Evolutionary conservation across 2,888 invertebrate genomes (phyloP).

Genomic region (Pyrgus malvae): DNA sequence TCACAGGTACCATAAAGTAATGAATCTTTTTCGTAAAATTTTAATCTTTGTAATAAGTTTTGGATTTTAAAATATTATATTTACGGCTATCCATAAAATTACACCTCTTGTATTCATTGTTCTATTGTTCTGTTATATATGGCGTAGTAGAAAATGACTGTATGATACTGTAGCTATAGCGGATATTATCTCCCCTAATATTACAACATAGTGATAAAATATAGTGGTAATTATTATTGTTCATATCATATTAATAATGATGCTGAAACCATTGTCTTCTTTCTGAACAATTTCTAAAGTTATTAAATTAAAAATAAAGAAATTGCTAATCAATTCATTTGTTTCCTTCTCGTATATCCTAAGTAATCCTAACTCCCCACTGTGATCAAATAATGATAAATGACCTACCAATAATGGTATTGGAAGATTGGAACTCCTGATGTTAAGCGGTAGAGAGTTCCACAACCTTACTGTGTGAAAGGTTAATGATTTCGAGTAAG

Average conservation of each 20-base stretch:
- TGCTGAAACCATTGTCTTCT: slow-evolving; percentile 85
- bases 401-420: too few species aligned
- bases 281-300: slow-evolving; percentile 90
- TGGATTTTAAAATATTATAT: too few species aligned
- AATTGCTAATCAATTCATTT: slow-evolving; percentile 77
- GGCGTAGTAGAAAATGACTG: slow-evolving; percentile 57
- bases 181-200: slow-evolving; percentile 72
- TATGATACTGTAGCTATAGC: slow-evolving; percentile 70
- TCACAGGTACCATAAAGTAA: too few species aligned
- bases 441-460: too few species aligned
- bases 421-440: too few species aligned
- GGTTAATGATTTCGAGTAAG: too few species aligned
- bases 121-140: slow-evolving; percentile 52
- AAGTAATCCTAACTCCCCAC: too few species aligned
- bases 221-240: slow-evolving; percentile 83
- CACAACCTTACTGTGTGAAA: too few species aligned
- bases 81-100: slow-evolving; percentile 44
- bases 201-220: slow-evolving; percentile 71
- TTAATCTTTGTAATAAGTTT: too few species aligned
- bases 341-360: too few species aligned
- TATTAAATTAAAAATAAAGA: slow-evolving; percentile 83
- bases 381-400: too few species aligned
- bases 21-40: too few species aligned
- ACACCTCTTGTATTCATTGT: slow-evolving; percentile 41
- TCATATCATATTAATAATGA: slow-evolving; percentile 85